These are phyloP conservation scores for Lamellibrachia luymesi DNA, from an alignment of 1,140 invertebrate genomes.

Conservation along the genomic window DNA sequence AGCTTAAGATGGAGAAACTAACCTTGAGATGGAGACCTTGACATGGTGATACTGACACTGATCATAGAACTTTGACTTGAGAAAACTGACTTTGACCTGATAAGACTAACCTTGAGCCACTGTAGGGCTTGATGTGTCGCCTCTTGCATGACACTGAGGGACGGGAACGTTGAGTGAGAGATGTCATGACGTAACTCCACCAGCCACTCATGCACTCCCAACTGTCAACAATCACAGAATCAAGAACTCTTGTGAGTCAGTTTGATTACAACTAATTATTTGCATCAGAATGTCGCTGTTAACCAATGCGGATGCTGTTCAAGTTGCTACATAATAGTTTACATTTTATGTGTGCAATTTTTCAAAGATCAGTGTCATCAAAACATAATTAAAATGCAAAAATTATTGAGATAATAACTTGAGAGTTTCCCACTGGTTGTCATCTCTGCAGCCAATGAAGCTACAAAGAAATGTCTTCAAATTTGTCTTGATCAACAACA, in stretches of 20 bases:
- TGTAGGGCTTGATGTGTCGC: background rate
- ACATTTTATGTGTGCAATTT: too few species aligned
- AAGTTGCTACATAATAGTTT: too few species aligned
- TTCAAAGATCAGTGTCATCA: background rate
- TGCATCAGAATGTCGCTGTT: background rate
- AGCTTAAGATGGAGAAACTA: too few species aligned
- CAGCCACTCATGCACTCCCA: slow-evolving; percentile 3
- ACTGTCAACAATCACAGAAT: background rate
- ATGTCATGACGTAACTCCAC: slow-evolving; percentile 13
- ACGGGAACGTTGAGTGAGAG: background rate
- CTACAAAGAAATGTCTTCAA: background rate
- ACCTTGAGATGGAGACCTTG: too few species aligned
- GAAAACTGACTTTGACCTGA: background rate
- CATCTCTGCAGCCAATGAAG: background rate
- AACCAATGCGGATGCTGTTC: too few species aligned
- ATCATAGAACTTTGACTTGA: background rate
- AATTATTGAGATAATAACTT: background rate
- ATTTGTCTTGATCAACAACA: background rate
- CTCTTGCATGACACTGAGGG: background rate
- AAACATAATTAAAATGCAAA: background rate
- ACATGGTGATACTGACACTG: background rate
- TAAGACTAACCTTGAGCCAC: background rate
- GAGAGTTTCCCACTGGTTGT: background rate
- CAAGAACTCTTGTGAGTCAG: background rate
- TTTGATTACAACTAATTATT: background rate